Evolutionary conservation across 2,113 vertebrate species (phyloP), one percentile per base, ranked within the genome.

Genomic region (Cynoglossus semilaevis): DNA sequence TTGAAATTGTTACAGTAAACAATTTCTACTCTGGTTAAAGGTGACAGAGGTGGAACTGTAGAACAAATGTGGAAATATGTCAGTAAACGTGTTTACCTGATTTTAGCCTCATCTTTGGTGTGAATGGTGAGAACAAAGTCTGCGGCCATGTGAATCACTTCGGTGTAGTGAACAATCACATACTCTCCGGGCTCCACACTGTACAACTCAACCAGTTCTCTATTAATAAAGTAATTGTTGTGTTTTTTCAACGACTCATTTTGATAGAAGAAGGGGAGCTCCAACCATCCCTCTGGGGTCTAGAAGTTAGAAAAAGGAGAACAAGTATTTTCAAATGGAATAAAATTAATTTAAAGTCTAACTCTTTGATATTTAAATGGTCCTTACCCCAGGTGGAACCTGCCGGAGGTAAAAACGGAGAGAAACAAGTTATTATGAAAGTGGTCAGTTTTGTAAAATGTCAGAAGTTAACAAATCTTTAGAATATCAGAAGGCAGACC

Each of bases 131-230:
- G 75, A 16, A 72, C 49, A 4, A 81, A 85, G 0, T 81, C 70
- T 35, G 29, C 58, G 9, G 2, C 18, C 38, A 13, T 49, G 75
- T 68, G 17, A 4, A 67, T 17, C 1, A 35, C 19, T 10, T 50
- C 10, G 5, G 72, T 82, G 58, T 42, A 72, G 1, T 67, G 72
- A 16, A 85, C 0, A 34, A 85, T 50, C 54, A 79, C 54, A 4
- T 85, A 82, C 46, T 85, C 80, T 35, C 61, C 80, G 3, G 70
- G 74, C 45, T 74, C 29, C 75, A 85, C 48, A 12, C 60, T 79
- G 72, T 67, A 22, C 15, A 18, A 0, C 54, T 74, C 16, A 10
- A 59, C 48, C 57, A 3, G 9, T 0, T 85, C 80, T 40, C 72
- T 71, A 0, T 42, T 7, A 1, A 10, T 3, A 9, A 1, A 36